A percentile compares a stretch with the other conserved stretches of the same genome.
Conservation (phyloP, 1,140 invertebrate genomes). For the Drosophila ambigua region DNA sequence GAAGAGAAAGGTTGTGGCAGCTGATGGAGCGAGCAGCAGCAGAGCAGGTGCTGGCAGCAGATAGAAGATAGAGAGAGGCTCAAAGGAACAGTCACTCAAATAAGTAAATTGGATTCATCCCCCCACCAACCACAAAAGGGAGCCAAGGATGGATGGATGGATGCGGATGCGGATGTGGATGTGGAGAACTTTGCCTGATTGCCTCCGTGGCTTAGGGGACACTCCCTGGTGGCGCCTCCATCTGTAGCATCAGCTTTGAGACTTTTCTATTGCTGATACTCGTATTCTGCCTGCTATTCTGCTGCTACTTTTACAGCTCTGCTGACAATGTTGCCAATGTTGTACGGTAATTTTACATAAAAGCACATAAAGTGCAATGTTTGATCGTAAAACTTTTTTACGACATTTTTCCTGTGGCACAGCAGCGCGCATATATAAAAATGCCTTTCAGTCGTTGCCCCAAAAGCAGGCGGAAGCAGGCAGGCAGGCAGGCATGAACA, state of each 20-base stretch:
- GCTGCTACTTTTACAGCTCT: conserved; percentile 79
- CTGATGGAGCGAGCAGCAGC: no score
- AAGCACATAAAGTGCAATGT: conserved; percentile 82
- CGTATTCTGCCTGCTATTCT: conserved; percentile 1
- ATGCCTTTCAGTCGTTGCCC: conserved; percentile 43
- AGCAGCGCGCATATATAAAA: conserved; percentile 71
- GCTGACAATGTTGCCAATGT: conserved; percentile 82
- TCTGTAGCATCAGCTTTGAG: conserved; percentile 20
- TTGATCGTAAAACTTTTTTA: conserved; percentile 83
- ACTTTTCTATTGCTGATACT: conserved; percentile 47
- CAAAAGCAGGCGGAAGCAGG: conserved; percentile 23
- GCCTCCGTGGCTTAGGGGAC: conserved; percentile 63
- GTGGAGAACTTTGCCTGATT: conserved; percentile 73
- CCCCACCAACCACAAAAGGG: conserved; percentile 35
- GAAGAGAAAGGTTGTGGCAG: conserved; percentile 15
- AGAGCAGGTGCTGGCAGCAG: conserved; percentile 20
- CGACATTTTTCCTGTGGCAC: conserved; percentile 74
- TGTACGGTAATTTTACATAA: conserved; percentile 82
- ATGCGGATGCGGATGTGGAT: conserved; percentile 11
- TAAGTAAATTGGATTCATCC: conserved; percentile 76
- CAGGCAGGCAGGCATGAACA: conserved; percentile 11
- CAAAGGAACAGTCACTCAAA: conserved; percentile 41
- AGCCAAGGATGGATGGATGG: conserved; percentile 1
- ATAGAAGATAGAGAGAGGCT: neutral
- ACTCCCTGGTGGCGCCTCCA: conserved; percentile 43